Conservation (phyloP, 1,140 invertebrate species). For the Drosophila hydei region DNA sequence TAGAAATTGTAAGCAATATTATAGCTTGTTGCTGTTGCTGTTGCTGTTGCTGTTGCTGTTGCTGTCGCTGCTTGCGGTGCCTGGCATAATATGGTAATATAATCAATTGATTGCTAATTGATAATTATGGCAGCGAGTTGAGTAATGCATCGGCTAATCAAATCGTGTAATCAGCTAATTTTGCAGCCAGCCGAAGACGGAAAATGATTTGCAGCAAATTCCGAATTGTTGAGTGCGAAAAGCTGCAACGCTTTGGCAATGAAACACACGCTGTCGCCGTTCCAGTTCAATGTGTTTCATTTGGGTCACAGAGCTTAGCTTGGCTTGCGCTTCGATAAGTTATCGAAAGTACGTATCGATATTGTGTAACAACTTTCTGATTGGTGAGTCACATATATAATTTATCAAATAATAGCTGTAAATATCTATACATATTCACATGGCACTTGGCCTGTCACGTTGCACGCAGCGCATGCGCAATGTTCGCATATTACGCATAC, state of each 20-base stretch:
- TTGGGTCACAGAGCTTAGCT: no score
- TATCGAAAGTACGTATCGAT: not conserved
- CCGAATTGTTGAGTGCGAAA: not conserved
- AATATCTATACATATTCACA: no score
- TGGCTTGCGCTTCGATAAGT: not conserved
- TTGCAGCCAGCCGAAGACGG: constrained; percentile 16
- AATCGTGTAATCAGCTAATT: constrained; percentile 35
- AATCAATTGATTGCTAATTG: constrained; percentile 81
- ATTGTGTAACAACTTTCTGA: not conserved
- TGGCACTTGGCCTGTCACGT: no score
- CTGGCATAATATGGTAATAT: constrained; percentile 56
- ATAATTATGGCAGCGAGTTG: constrained; percentile 72
- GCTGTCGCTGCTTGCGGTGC: constrained; percentile 27
- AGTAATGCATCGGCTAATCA: constrained; percentile 45
- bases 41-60: constrained; percentile 19
- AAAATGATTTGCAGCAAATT: constrained; percentile 7
- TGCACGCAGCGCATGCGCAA: constrained; percentile 64
- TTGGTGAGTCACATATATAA: constrained; percentile 14
- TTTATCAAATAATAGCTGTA: constrained; percentile 41
- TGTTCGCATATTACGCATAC: constrained; percentile 67
- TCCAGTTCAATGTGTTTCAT: no score
- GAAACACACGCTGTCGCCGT: no score
- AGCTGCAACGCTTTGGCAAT: no score
- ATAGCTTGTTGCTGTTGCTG: constrained; percentile 16
- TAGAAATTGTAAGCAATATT: constrained; percentile 24